Evolutionary conservation across 2,113 vertebrate species (phyloP), one percentile per base, ranked within the genome.

Genomic region (Donacobius atricapilla): DNA sequence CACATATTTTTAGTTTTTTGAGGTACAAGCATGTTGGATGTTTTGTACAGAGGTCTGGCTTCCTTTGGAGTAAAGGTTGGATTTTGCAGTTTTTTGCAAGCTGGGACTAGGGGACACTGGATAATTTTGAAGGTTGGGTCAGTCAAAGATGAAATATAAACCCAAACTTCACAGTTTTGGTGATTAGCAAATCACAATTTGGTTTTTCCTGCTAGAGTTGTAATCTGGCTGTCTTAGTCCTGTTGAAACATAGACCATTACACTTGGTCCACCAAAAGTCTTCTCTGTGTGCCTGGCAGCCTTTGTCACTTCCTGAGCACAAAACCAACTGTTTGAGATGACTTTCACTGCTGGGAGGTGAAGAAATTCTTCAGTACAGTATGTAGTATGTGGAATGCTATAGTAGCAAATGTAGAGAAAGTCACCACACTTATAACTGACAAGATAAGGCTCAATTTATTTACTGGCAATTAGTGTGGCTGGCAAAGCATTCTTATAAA

Each of bases 1-100:
- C 5, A n/a, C 0, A 0, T 3, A 2, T 1, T 30, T 83, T 61
- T 16, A 48, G 6, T 12, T 57, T 69, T 82, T 72, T 27, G 4
- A 42, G 50, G 3, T 21, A 16, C 3, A 21, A 53, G 6, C n/a
- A 4, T 11, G 11, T 56, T 58, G 64, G 22, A 44, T 8, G 8
- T 5, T 84, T 83, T 83, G 8, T 83, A 48, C 8, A 6, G 3
- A 66, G 3, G 1, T 48, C 24, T 89, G 16, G 1, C 27, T 76
- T 87, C 20, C 22, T 77, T 81, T 80, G 37, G 22, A 37, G 4
- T 40, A 57, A 53, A 89, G 0, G 13, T 8, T 81, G n/a, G 14
- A 44, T 3, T 60, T 87, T 61, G 12, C 30, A 35, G 19, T 48
- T 80, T 85, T 31, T 25, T 1, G 4, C 30, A 91, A 76, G 23